Evolutionary conservation across 2,888 invertebrate species (phyloP).

Genomic region (Campoletis raptor): DNA sequence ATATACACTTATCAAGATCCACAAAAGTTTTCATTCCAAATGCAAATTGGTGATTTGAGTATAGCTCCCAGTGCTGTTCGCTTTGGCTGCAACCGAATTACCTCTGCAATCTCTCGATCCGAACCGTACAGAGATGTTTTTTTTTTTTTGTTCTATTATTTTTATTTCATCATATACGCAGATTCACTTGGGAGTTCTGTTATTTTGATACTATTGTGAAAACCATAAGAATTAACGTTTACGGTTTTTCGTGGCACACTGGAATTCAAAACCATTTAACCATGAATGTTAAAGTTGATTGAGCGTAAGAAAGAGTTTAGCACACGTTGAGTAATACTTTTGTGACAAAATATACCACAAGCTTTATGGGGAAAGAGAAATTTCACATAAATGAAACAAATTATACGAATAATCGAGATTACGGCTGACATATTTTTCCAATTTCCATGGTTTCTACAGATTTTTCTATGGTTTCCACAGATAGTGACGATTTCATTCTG

Average conservation of each 20-base stretch:
- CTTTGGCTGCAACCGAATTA: slow-evolving; percentile 41
- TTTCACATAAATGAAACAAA: background rate
- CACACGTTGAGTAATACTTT: background rate
- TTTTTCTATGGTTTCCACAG: background rate
- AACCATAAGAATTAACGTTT: slow-evolving; percentile 33
- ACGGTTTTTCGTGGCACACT: slow-evolving; percentile 11
- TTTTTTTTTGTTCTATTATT: slow-evolving; percentile 35
- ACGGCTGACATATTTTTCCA: background rate
- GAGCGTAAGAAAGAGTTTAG: slow-evolving; percentile 43
- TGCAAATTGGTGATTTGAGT: slow-evolving; percentile 62
- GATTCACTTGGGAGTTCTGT: slow-evolving; percentile 10
- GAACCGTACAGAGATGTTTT: slow-evolving; percentile 31
- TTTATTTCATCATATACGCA: slow-evolving; percentile 30
- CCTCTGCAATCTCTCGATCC: slow-evolving; percentile 41
- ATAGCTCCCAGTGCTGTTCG: slow-evolving; percentile 43
- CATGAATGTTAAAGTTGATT: background rate
- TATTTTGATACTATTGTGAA: slow-evolving; percentile 21
- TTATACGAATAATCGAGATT: background rate
- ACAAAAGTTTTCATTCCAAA: slow-evolving; percentile 63
- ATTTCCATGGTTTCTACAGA: background rate
- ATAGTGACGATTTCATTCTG: background rate
- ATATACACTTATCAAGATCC: slow-evolving; percentile 52
- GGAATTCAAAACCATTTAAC: slow-evolving; percentile 20
- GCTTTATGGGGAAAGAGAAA: background rate
- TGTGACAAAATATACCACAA: background rate